These are phyloP conservation scores for Hormiphora californensis DNA, from an alignment of 37 sponge, comb jelly and placozoan species.

Conservation along the genomic window DNA sequence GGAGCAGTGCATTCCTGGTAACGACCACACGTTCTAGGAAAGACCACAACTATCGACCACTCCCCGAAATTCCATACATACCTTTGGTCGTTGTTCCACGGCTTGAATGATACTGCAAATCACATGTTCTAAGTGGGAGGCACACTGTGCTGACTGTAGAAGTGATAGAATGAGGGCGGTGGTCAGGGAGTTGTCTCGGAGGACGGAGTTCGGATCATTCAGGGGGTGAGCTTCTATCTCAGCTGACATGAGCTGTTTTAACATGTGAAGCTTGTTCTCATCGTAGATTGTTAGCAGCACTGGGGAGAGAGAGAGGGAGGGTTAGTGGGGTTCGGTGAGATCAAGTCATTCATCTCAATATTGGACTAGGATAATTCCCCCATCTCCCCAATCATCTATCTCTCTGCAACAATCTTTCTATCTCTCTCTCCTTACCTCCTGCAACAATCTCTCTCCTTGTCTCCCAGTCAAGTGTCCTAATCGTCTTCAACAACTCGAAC, in stretches of 20 bases:
- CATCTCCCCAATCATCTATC: too few relatives aligned
- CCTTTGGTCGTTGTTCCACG: not conserved
- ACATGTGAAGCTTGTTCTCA: conserved; percentile 21
- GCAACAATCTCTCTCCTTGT: too few relatives aligned
- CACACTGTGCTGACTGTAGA: conserved; percentile 1
- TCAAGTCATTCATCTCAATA: too few relatives aligned
- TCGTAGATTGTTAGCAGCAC: conserved; percentile 31
- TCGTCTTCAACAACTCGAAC: not conserved
- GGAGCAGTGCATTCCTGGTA: too few relatives aligned
- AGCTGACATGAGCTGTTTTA: conserved; percentile 27
- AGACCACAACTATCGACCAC: too few relatives aligned
- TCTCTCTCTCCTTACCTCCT: too few relatives aligned
- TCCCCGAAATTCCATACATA: too few relatives aligned
- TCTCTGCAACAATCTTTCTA: too few relatives aligned
- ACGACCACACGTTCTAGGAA: too few relatives aligned
- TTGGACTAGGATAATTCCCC: too few relatives aligned
- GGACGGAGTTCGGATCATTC: not conserved
- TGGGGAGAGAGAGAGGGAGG: not conserved
- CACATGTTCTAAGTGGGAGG: not conserved
- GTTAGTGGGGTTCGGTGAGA: too few relatives aligned
- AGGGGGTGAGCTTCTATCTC: conserved; percentile 6
- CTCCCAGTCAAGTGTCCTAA: not conserved
- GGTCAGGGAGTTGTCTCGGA: conserved; percentile 43
- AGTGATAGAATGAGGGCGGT: conserved; percentile 18
- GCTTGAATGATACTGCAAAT: not conserved